Base-by-base conservation (phyloP, 2,888 invertebrate species). In the Parnassius orleans region DNA sequence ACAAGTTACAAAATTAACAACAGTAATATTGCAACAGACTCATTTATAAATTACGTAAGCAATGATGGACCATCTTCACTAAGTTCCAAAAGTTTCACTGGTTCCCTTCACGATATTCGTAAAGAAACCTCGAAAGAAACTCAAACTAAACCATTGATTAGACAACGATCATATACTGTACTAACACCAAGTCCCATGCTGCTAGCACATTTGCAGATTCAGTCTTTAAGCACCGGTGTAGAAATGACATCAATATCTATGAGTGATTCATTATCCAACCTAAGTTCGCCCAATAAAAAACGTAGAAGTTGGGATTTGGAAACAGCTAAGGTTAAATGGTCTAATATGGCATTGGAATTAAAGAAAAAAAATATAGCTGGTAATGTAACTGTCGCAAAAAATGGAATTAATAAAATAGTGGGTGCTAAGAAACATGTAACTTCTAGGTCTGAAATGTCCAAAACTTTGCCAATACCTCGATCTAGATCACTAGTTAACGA, bases 161-260 rank as follows among this genome's bases (percentile, higher is more conserved):
- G 96, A 57, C 95, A 95, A 74, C 94, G 95, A 66, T 97, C 97
- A 0, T 97, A 97, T 75, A 95, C 95, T 1, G 82, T 97, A 54
- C 94, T 96, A 0, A 90, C 93, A 24, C 97, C 97, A 0, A 96
- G 97, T 74, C 95, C 96, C 1, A 94, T 94, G 66, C 90, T 97
- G 10, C 76, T 95, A 33, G 94, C 94, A 10, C 93, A 94, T 73
- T 84, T 95, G 54, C 92, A 94, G 77, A 88, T 92, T 67, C 91
- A 90, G 66, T 88, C 91, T 1, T 64, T 87, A 12, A 87, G 75
- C 56, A 90, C 87, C 12, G 92, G 92, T 19, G 79, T 92, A 33
- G 92, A 91, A 56, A 80, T 92, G 69, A 83, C 75, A 44, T 83
- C 84, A n/a, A 90, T 92, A 68, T 92, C 92, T 3, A 92, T 92